Base-by-base conservation (phyloP, 2,888 invertebrate genomes). In the Eretmocerus hayati region DNA sequence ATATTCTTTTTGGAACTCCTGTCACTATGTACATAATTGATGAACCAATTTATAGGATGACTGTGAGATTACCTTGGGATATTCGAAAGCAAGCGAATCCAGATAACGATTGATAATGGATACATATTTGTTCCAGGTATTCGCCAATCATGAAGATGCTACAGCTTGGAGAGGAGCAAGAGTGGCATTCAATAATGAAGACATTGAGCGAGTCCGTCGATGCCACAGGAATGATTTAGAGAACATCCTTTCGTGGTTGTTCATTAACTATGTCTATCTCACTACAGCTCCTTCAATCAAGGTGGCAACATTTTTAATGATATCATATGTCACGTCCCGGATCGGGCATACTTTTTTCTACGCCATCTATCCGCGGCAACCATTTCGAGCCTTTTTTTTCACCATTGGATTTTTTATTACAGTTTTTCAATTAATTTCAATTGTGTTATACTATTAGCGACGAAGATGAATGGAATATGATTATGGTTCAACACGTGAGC, bases 171-270 rank as follows among this genome's bases (percentile, higher is more conserved):
- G 33, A 44, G 59, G 54, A 42, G 52, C 51, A 4, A 53, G 59
- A 41, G 48, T 64, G 2, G 3, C 16, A 1, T 54, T 42, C 8
- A 58, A 66, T 31, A 74, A 78, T 57, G 66, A 67, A 6, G 75
- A 77, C 54, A 69, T 78, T 1, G 77, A 77, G 58, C 64, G 77
- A 53, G 71, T 74, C 2, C 66, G 77, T 59, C 77, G 80, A 54
- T 75, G 76, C 9, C 80, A 81, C 58, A 64, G 70, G 50, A 81
- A 81, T 57, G 80, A 81, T 59, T 58, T 81, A 38, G 80, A 80
- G 61, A 81, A 79, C 60, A 73, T 81, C 45, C 56, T 66, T 15
- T 69, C 77, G 0, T 72, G 77, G 58, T 78, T 78, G 57, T 64
- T 76, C 21, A 58, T 76, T 21, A 77, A 76, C 2, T 64, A 72